Evolutionary conservation across 2,113 vertebrate species (phyloP), one percentile per base, ranked within the genome.

Genomic region (Zeus faber): DNA sequence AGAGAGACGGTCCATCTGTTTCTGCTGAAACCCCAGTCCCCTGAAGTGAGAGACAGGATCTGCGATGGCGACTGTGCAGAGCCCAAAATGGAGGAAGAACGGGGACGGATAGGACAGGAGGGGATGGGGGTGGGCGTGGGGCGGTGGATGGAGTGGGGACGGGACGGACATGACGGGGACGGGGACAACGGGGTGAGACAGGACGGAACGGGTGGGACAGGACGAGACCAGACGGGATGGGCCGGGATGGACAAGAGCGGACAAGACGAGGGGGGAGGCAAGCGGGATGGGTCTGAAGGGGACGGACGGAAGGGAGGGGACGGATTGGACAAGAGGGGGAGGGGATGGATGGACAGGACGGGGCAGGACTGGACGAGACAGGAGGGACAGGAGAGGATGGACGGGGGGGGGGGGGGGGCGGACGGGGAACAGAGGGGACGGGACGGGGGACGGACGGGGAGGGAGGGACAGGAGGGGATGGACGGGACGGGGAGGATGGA

Each of bases 31-130:
- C 60, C 64, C 57, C 46, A 50, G 65, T 72, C 74, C 75, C 65
- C 76, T 29, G 2, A 20, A 77, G 65, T 52, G 69, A 72, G 74
- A 78, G 71, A 76, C 65, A 51, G 76, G 70, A 68, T 74, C 67
- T 76, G 79, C 25, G 65, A 72, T 61, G 77, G 74, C 76, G 76
- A 64, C 76, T 75, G 65, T 66, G 80, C 66, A 61, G 72, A 81
- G 74, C 74, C n/a, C 81, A 84, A 79, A 67, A 82, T 76, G 77
- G 74, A 72, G 72, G 76, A 77, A 44, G 41, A 29, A 3, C 8
- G 43, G 20, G 17, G 13, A 5, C 9, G 43, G 21, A 3, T 7
- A 18, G 21, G 43, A 45, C 13, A 16, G 5, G 2, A 20, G 27
- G 45, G 52, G 48, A 64, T 65, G 58, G 62, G 70, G 79, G 74